Base-by-base conservation (phyloP, 2,888 invertebrate genomes). In the Scaptomyza flava region DNA sequence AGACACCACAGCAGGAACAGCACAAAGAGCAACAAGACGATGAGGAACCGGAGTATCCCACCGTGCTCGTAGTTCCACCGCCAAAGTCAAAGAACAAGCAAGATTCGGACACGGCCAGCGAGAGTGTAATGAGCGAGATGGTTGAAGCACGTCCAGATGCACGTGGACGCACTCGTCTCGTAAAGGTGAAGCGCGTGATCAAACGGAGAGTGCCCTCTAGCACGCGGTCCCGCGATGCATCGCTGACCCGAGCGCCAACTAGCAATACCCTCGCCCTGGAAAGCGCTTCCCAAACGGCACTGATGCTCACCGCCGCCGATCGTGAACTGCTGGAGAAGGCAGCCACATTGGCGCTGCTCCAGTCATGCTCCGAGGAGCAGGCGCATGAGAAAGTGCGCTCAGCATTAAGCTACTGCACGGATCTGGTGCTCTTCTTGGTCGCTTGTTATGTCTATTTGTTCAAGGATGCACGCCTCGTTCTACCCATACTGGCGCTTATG, bases 361-460 rank as follows among this genome's bases (percentile, higher is more conserved):
- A 79, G 27, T 72, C 73, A 2, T 34, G 63, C 7, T 73, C 88
- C 14, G 84, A 85, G 50, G 88, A 94, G 70, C 93, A 94, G 82
- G 95, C 96, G 0, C 94, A 95, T 84, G 93, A 93, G 34, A 95
- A 94, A 77, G 95, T 96, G 1, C 93, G 95, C 72, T 94, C 95
- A 2, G 94, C 94, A 0, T 92, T 96, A 27, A 95, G 95, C 89
- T 96, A 96, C 89, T 92, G 94, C 27, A 96, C 96, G 0, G 96
- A 97, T 90, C 90, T 96, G 64, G 95, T 95, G 43, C 93, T 97
- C 83, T 94, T 97, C 66, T 76, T 95, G 38, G 94, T 96, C 12
- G 96, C 97, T 27, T 95, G 95, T 90, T 97, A 96, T 94, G 93
- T 96, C 36, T 97, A 96, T 91, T 92, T 96, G 60, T 96, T 96